phyloP scores from a whole-genome alignment of 2,888 invertebrate species.

The Dynastes grantii region DNA sequence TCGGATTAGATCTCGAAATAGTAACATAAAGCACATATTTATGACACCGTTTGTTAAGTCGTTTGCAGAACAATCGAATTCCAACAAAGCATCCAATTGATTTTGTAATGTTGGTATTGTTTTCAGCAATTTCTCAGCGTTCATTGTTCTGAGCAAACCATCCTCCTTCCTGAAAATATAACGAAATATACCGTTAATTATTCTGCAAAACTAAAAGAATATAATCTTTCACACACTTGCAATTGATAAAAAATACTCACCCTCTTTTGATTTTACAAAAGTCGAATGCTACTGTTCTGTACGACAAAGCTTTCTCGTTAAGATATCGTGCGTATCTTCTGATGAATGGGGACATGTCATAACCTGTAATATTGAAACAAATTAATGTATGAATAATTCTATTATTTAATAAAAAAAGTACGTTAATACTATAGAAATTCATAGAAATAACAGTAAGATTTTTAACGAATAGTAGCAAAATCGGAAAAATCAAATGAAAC shows the following conservation, averaged over 20 bases:
- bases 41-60: constrained; percentile 96
- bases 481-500: background rate
- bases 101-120: constrained; percentile 96
- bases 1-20: constrained; percentile 88
- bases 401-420: background rate
- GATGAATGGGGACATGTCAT: constrained; percentile 99
- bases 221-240: background rate
- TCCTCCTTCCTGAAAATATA: constrained; percentile 88
- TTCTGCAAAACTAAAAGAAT: constrained; percentile 7
- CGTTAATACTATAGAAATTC: background rate
- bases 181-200: constrained; percentile 27
- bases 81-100: constrained; percentile 95
- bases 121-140: constrained; percentile 96
- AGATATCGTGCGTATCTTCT: constrained; percentile 98
- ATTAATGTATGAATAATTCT: background rate
- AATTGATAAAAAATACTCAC: constrained; percentile 73
- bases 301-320: constrained; percentile 98
- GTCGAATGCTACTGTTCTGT: constrained; percentile 98
- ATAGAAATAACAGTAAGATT: background rate
- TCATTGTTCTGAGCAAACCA: constrained; percentile 97
- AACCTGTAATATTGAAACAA: constrained; percentile 78
- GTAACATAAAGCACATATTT: constrained; percentile 87
- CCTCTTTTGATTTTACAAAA: constrained; percentile 99
- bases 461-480: background rate
- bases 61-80: constrained; percentile 97